A percentile compares a stretch with the other conserved stretches of the same genome.
These are phyloP conservation scores for Notechis scutatus DNA, from an alignment of 2,113 vertebrate species.

Conservation along the genomic window DNA sequence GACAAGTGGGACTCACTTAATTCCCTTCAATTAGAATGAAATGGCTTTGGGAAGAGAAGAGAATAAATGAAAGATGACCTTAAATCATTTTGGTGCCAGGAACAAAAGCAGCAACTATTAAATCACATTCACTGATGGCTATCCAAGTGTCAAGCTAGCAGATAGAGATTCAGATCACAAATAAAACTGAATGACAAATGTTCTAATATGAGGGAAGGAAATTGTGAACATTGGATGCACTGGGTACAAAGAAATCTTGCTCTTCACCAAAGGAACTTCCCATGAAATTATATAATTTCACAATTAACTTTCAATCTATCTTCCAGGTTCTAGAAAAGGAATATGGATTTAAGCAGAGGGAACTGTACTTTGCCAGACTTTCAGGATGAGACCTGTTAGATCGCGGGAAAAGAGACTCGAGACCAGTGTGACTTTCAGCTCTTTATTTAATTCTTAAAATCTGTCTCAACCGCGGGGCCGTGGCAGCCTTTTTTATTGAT, in stretches of 20 bases:
- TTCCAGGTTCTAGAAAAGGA: too few species aligned
- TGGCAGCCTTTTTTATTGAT: too few species aligned
- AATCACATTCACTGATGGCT: neutral
- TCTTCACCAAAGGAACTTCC: neutral
- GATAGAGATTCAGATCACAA: neutral
- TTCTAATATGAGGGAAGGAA: neutral
- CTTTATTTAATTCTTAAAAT: too few species aligned
- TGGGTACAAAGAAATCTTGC: neutral
- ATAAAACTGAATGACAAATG: neutral
- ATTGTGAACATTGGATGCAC: neutral
- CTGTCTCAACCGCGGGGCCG: too few species aligned
- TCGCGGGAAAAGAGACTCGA: too few species aligned
- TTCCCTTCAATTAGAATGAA: neutral
- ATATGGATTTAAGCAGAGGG: neutral
- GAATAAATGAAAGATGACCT: neutral
- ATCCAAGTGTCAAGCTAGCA: neutral
- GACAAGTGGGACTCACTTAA: neutral
- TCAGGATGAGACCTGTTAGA: neutral
- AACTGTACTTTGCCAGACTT: neutral
- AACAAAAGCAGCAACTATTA: neutral
- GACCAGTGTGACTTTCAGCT: too few species aligned
- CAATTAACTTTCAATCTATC: neutral
- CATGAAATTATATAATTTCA: neutral
- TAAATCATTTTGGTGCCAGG: neutral
- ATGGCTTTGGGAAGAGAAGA: neutral